phyloP scores from a whole-genome alignment of 2,113 vertebrate species.

The Plotosus lineatus region DNA sequence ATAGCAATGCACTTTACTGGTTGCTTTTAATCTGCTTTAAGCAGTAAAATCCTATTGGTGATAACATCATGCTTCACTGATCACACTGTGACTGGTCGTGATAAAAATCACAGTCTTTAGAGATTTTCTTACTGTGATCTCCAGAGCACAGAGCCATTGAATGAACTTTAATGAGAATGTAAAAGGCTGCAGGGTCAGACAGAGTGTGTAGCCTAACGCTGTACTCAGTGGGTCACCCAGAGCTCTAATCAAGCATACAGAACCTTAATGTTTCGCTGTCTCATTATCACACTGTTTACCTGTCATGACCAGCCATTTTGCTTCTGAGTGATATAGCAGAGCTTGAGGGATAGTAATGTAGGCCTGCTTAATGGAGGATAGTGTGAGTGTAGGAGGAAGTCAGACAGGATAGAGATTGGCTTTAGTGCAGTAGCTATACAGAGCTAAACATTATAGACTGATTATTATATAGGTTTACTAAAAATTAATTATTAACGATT shows the following conservation, averaged over 20 bases:
- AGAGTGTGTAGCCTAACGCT: conserved; percentile 6
- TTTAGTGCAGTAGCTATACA: neutral
- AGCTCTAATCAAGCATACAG: conserved; percentile 35
- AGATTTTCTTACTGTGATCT: neutral
- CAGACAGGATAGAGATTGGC: conserved; percentile 19
- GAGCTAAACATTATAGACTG: neutral
- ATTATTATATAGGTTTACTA: conserved; percentile 8
- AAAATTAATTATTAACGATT: neutral
- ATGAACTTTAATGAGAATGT: conserved; percentile 28
- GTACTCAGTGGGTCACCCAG: conserved; percentile 31
- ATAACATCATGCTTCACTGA: neutral
- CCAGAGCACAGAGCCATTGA: neutral
- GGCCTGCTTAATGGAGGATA: conserved; percentile 42
- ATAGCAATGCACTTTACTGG: neutral
- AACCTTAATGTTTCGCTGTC: conserved; percentile 42
- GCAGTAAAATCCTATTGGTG: neutral
- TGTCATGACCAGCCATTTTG: conserved; percentile 47
- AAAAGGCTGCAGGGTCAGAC: conserved; percentile 27
- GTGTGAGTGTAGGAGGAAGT: conserved; percentile 30
- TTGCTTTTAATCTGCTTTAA: neutral
- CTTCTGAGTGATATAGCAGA: conserved; percentile 47
- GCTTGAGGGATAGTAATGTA: conserved; percentile 45
- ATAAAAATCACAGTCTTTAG: conserved; percentile 3
- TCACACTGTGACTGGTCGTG: neutral
- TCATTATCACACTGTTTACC: conserved; percentile 52